Evolutionary conservation across 1,140 invertebrate species (phyloP), one percentile per base, ranked within the genome.

Genomic region (Drosophila bocki): DNA sequence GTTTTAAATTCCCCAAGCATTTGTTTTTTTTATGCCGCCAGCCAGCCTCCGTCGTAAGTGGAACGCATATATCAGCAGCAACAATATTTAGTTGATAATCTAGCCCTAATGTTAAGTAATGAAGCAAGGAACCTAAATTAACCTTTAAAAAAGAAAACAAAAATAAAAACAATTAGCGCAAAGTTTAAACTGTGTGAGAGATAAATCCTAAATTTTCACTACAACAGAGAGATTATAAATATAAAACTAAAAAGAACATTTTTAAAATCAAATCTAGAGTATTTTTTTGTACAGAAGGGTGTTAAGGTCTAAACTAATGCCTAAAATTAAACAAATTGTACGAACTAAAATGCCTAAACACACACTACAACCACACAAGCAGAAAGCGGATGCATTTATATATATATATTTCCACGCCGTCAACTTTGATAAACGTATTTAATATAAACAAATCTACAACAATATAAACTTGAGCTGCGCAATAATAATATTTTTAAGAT

Each of bases 31-130:
- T 72, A 67, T 50, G 83, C 35, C 60, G 47, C 53, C 53, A 45
- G 60, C 48, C 44, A 33, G 59, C 70, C 67, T 76, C 70, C 17
- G 50, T 41, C 35, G 45, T 19, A 19, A 48, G 42, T 42, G 44
- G 69, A 17, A 48, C 42, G 81, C 62, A 80, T 80, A 84, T 87
- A 87, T 80, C 82, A 86, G 48, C 41, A 82, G 63, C 68, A 86
- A 80, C 76, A 80, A 87, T 77, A 91, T 91, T 90, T 90, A 90
- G 85, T 61, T 90, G 63, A 82, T 90, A 90, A 85, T 82, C 70
- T 90, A 90, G 86, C 85, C 80, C 75, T 90, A 91, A 77, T 90
- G 58, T 85, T 90, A 90, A 85, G 86, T 82, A 91, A 77, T 74
- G 47, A 81, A 72, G 72, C 74, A 64, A 44, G 59, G 65, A 80